Evolutionary conservation across 1,140 invertebrate genomes (phyloP).

Genomic region (Carcinoscorpius rotundicauda): DNA sequence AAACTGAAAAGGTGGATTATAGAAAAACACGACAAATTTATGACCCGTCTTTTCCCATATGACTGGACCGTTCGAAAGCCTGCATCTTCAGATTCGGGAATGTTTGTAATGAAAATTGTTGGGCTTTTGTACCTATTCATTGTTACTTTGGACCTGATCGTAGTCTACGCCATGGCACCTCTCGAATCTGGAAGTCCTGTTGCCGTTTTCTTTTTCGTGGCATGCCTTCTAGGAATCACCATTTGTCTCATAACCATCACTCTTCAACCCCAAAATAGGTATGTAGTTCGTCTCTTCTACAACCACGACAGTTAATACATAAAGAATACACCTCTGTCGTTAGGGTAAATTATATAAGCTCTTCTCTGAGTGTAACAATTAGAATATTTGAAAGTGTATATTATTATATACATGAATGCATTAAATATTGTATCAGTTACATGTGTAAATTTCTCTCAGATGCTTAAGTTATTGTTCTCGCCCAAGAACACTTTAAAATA

Average conservation of each 20-base stretch:
- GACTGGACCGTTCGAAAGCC: conserved; percentile 43
- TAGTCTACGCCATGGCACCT: conserved; percentile 54
- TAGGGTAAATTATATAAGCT: too few relatives aligned
- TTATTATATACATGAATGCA: too few relatives aligned
- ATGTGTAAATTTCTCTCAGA: too few relatives aligned
- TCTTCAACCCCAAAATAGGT: conserved; percentile 82
- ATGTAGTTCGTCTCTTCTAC: conserved; percentile 18
- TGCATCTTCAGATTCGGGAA: conserved; percentile 61
- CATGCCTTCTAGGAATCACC: conserved; percentile 60
- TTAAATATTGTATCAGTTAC: too few relatives aligned
- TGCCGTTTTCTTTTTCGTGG: conserved; percentile 50
- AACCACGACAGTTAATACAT: too few relatives aligned
- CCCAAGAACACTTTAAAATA: too few relatives aligned
- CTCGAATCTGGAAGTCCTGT: conserved; percentile 36
- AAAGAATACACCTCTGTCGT: too few relatives aligned
- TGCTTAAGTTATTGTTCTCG: too few relatives aligned
- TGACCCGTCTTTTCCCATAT: conserved; percentile 7
- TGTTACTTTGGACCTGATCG: conserved; percentile 64
- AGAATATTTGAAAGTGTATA: too few relatives aligned
- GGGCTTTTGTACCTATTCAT: conserved; percentile 66
- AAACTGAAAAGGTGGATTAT: too few relatives aligned
- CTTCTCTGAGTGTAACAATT: too few relatives aligned
- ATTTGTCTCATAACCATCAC: conserved; percentile 65
- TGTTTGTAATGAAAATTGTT: conserved; percentile 74
- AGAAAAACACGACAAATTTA: too few relatives aligned